Conservation (phyloP, 2,797 vertebrate genomes). For the Takifugu ocellatus region DNA sequence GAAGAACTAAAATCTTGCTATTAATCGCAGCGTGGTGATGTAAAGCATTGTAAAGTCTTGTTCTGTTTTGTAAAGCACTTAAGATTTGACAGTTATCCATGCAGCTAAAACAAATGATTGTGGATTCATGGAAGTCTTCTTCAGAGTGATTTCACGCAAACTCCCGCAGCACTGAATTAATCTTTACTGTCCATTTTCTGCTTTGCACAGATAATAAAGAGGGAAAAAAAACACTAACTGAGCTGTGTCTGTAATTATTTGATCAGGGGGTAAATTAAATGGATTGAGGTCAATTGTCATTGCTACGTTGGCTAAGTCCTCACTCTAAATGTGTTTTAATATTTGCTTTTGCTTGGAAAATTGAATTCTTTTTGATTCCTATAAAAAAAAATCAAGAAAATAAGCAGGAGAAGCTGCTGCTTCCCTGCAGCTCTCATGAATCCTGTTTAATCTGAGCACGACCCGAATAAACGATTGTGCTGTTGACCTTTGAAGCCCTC, state of each 20-base stretch:
- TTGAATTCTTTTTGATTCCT: too few species aligned
- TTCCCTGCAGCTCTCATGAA: too few species aligned
- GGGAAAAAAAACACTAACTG: not conserved
- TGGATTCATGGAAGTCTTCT: conserved; percentile 5
- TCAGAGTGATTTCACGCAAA: conserved; percentile 11
- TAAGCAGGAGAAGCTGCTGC: too few species aligned
- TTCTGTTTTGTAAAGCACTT: conserved; percentile 26
- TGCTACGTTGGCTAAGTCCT: too few species aligned
- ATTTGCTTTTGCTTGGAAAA: too few species aligned
- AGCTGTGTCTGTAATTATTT: not conserved
- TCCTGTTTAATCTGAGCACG: too few species aligned
- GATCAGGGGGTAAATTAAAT: too few species aligned
- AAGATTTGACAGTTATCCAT: conserved; percentile 36
- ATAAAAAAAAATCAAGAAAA: too few species aligned
- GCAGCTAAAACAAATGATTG: conserved; percentile 29
- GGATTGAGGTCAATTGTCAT: too few species aligned
- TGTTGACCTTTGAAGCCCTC: not conserved
- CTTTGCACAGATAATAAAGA: conserved; percentile 60
- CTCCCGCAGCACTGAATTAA: conserved; percentile 27
- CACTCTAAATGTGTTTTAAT: not conserved
- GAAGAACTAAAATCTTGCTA: conserved; percentile 13
- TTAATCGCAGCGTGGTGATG: conserved; percentile 11
- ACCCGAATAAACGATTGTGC: too few species aligned
- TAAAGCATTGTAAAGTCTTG: not conserved
- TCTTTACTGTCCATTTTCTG: conserved; percentile 45